phyloP scores from a whole-genome alignment of 64 coral and sea anemone species.

The Acropora yongei region DNA sequence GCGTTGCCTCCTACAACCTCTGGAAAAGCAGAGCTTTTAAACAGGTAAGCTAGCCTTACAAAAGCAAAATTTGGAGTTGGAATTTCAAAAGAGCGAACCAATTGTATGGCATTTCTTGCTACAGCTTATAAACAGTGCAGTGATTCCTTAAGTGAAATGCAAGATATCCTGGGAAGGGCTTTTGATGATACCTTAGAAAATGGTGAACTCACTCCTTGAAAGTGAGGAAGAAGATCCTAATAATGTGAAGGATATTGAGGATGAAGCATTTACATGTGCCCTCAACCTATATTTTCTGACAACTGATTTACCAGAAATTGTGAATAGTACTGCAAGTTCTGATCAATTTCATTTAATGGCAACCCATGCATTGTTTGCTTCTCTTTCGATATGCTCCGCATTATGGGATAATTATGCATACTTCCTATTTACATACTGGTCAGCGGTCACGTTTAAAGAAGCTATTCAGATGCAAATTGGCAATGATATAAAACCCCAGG shows the following conservation, averaged over 20 bases:
- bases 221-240: not conserved
- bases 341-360: slow-evolving; percentile 47
- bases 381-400: too few species aligned
- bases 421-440: too few species aligned
- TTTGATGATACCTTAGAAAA: not conserved
- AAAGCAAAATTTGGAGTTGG: slow-evolving; percentile 45
- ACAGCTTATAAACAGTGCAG: slow-evolving; percentile 18
- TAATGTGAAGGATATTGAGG: slow-evolving; percentile 8
- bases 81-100: not conserved
- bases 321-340: slow-evolving; percentile 15
- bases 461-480: too few species aligned
- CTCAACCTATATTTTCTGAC: slow-evolving; percentile 17
- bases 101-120: not conserved
- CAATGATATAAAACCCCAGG: too few species aligned
- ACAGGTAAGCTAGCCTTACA: not conserved
- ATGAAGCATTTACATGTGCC: slow-evolving; percentile 17
- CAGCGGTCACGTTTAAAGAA: too few species aligned
- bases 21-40: slow-evolving; percentile 24
- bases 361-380: slow-evolving; percentile 14
- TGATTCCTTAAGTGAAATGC: slow-evolving; percentile 23
- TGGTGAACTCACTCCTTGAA: not conserved
- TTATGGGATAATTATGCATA: too few species aligned
- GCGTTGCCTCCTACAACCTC: slow-evolving; percentile 11
- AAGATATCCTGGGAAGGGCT: slow-evolving; percentile 51
- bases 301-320: slow-evolving; percentile 1